These are phyloP conservation scores for Marmota flaviventris DNA, from an alignment of 2,113 vertebrate genomes.

Conservation along the genomic window DNA sequence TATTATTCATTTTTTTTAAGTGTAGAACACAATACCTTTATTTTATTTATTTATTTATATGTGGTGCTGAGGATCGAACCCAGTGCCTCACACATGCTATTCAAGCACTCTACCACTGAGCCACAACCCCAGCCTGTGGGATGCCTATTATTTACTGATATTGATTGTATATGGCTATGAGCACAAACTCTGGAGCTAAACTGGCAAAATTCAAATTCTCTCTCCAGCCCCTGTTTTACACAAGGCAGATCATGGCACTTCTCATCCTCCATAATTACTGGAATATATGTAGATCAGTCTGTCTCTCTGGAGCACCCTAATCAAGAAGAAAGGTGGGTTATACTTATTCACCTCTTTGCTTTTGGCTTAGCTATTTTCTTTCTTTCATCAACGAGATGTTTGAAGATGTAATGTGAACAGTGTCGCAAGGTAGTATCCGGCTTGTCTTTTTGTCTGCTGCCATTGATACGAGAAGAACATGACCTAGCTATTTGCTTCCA, in stretches of 20 bases:
- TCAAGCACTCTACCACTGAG: too few species aligned
- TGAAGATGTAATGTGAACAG: neutral
- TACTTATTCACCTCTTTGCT: neutral
- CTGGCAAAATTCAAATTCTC: constrained; percentile 25
- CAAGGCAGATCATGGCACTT: neutral
- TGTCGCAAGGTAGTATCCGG: neutral
- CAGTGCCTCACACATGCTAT: too few species aligned
- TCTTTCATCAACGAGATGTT: neutral
- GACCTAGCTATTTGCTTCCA: neutral
- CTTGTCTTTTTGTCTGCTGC: neutral
- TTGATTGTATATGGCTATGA: neutral
- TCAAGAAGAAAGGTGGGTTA: neutral
- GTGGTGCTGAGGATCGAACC: too few species aligned
- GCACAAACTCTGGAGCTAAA: neutral
- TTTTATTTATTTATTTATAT: too few species aligned
- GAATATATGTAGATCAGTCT: neutral
- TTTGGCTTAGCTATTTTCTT: neutral
- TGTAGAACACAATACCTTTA: too few species aligned
- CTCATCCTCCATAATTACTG: neutral
- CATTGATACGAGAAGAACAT: neutral
- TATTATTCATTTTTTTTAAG: neutral
- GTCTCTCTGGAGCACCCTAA: neutral
- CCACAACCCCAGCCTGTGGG: neutral
- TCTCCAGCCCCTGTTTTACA: neutral
- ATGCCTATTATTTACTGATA: neutral